phyloP scores from a whole-genome alignment of 2,888 invertebrate genomes.

The Thumatha senex region DNA sequence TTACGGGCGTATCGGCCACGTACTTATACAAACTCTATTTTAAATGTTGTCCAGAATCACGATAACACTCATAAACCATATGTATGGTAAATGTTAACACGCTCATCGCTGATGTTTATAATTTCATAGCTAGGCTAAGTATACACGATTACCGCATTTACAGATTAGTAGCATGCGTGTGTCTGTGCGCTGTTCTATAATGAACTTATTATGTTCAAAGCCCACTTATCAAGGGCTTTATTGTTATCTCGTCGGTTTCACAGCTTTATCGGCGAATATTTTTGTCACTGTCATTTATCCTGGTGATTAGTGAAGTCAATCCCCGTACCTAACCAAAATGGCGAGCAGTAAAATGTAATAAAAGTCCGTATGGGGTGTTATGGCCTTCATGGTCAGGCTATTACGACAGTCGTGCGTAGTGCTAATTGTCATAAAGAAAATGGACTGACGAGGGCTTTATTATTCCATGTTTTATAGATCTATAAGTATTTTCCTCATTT shows the following conservation, averaged over 20 bases:
- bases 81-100: conserved; percentile 50
- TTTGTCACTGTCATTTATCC: conserved; percentile 39
- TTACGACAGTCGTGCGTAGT: conserved; percentile 21
- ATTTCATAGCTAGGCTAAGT: conserved; percentile 41
- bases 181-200: conserved; percentile 27
- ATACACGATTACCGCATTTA: conserved; percentile 40
- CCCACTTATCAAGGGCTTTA: conserved; percentile 42
- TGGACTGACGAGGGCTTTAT: conserved; percentile 12
- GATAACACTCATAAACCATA: conserved; percentile 42
- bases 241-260: conserved; percentile 40
- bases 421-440: conserved; percentile 31
- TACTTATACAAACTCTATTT: conserved; percentile 19
- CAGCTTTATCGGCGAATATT: conserved; percentile 34
- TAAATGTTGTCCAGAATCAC: conserved; percentile 23
- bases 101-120: conserved; percentile 42
- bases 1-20: conserved; percentile 7
- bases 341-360: conserved; percentile 50
- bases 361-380: conserved; percentile 27
- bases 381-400: conserved; percentile 20
- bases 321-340: conserved; percentile 36
- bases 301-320: conserved; percentile 45
- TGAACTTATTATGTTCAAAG: conserved; percentile 42
- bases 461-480: conserved; percentile 1
- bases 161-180: conserved; percentile 36
- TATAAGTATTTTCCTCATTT: neutral